Evolutionary conservation across 2,888 invertebrate genomes (phyloP), one percentile per base, ranked within the genome.

Genomic region (Cephus sareptanus): DNA sequence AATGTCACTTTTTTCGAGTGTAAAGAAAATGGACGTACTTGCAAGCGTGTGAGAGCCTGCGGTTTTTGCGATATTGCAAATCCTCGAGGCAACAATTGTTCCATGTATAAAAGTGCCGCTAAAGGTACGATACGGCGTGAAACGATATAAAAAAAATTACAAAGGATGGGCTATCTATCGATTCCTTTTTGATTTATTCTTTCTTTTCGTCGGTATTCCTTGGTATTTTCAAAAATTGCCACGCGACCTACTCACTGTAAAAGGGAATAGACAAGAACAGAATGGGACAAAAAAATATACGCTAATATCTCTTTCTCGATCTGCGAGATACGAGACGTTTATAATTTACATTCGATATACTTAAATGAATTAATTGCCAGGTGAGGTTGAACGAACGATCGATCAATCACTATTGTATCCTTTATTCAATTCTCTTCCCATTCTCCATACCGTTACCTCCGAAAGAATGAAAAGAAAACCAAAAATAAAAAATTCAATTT

Each of bases 401-500:
- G 35, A 78, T 78, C 76, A 73, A 76, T 76, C 76, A 35, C 37
- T 76, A 78, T 73, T 73, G 76, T 78, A 76, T 73, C 9, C 33
- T 56, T 69, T 69, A 77, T 33, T 9, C 56, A 23, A 56, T 56
- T 23, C 56, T 9, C 23, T 56, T 56, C 56, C 56, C 23, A 23
- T 56, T 9, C 56, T 56, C 1, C 23, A 15, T 23, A 23, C 40
- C 9, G 23, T 56, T 56, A 56, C 56, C 40, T 70, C 33, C 34
- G 37, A 31, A 82, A 73, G 75, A 80, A 80, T 77, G 79, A 80
- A 82, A 81, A 78, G 69, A 79, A 82, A 75, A 23, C 70, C 35
- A 56, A 77, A 76, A 73, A 71, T n/a, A 85, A 85, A 86, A 87
- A 86, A 83, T 83, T 86, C 81, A 84, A 80, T 85, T 83, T 83